Evolutionary conservation across 92 coral and sea anemone genomes (phyloP).

Genomic region (Zoanthus gigantus): DNA sequence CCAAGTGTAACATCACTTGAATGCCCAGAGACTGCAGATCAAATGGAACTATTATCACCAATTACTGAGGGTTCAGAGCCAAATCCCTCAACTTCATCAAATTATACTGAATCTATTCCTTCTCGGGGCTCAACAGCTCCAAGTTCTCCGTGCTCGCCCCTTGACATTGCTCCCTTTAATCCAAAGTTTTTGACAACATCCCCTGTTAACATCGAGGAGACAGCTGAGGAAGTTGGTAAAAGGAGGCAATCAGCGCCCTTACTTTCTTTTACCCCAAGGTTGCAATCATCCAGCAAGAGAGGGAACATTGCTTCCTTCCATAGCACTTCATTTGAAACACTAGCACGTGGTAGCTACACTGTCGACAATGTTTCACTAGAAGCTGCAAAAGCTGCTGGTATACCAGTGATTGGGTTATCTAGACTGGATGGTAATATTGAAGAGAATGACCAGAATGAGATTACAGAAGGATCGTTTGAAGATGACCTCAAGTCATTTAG

Average conservation of each 20-base stretch:
- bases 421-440: background rate
- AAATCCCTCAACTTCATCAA: conserved; percentile 57
- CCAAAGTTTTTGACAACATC: conserved; percentile 88
- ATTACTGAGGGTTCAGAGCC: conserved; percentile 83
- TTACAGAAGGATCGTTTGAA: conserved; percentile 17
- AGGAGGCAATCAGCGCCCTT: conserved; percentile 43
- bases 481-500: conserved; percentile 18
- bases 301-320: conserved; percentile 51
- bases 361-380: conserved; percentile 84
- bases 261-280: conserved; percentile 38
- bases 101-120: conserved; percentile 65
- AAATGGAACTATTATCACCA: conserved; percentile 79
- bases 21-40: conserved; percentile 39
- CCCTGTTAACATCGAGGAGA: conserved; percentile 73
- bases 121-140: conserved; percentile 85
- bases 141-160: conserved; percentile 87
- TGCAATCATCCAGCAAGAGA: conserved; percentile 22
- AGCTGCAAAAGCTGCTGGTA: conserved; percentile 96
- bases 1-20: conserved; percentile 19
- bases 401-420: conserved; percentile 82
- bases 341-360: conserved; percentile 91
- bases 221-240: background rate
- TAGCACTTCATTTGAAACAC: conserved; percentile 63
- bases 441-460: background rate
- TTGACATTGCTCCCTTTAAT: conserved; percentile 84